These are phyloP conservation scores for Lysiphlebus fabarum DNA, from an alignment of 1,140 invertebrate species.

Conservation along the genomic window DNA sequence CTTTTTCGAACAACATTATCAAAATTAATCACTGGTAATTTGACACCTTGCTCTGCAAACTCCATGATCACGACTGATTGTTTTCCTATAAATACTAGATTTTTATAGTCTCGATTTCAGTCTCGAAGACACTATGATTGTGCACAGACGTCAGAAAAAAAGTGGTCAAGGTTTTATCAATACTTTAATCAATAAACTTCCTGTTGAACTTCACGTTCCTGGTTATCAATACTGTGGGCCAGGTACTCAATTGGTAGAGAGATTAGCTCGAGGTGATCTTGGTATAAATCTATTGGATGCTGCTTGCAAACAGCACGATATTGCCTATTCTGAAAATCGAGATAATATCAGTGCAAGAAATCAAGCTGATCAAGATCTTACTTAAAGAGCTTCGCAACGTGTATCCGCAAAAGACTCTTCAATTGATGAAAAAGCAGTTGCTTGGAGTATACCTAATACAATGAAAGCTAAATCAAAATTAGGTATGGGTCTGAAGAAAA, in stretches of 20 bases:
- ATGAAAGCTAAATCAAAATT: not conserved
- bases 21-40: too few relatives aligned
- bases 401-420: not conserved
- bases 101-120: too few relatives aligned
- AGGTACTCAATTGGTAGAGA: not conserved
- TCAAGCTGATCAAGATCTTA: too few relatives aligned
- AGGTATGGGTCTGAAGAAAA: too few relatives aligned
- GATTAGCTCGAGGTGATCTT: not conserved
- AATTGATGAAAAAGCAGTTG: not conserved
- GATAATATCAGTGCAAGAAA: too few relatives aligned
- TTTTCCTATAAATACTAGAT: too few relatives aligned
- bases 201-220: conserved; percentile 1
- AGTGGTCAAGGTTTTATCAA: not conserved
- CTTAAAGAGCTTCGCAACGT: too few relatives aligned
- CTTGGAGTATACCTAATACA: not conserved
- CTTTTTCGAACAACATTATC: too few relatives aligned
- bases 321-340: too few relatives aligned
- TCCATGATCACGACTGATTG: too few relatives aligned
- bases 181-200: conserved; percentile 5
- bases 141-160: not conserved
- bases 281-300: not conserved
- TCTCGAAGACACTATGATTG: not conserved
- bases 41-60: too few relatives aligned
- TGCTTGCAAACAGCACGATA: conserved; percentile 6
- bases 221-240: conserved; percentile 5